Evolutionary conservation across 1,140 invertebrate genomes (phyloP).

Genomic region (Zeugodacus cucurbitae): DNA sequence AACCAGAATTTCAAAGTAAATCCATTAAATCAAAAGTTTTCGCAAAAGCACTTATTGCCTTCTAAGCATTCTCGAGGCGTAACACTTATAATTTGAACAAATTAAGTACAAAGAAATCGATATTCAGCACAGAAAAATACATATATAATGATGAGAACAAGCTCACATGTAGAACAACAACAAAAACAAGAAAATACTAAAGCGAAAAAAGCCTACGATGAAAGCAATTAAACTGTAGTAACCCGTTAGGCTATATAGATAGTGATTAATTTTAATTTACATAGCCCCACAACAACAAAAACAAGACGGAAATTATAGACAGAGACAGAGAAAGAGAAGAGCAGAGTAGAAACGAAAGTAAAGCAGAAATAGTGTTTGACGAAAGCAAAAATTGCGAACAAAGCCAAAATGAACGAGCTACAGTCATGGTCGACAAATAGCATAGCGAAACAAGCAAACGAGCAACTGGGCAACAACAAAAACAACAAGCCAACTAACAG

Average conservation of each 20-base stretch:
- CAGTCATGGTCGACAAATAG: background rate
- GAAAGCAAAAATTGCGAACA: background rate
- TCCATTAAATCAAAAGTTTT: too few species aligned
- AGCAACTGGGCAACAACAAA: too few species aligned
- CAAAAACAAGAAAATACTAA: background rate
- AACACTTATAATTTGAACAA: too few species aligned
- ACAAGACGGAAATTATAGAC: background rate
- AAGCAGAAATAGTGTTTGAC: background rate
- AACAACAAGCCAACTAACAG: background rate
- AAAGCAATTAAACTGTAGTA: background rate
- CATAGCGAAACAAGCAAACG: background rate
- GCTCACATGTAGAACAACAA: background rate
- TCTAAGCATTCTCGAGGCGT: too few species aligned
- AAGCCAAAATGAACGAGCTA: conserved; percentile 3
- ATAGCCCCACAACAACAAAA: background rate
- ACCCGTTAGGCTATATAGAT: background rate
- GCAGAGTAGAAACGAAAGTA: background rate
- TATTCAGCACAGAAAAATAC: too few species aligned
- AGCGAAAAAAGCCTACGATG: background rate
- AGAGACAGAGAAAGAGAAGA: background rate
- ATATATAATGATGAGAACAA: background rate
- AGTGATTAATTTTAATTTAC: background rate
- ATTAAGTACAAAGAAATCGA: too few species aligned
- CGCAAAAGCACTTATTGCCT: too few species aligned
- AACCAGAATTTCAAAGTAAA: too few species aligned